A percentile compares a stretch with the other conserved stretches of the same genome.
Evolutionary conservation across 1,140 invertebrate species (phyloP).

Genomic region (Apis florea): DNA sequence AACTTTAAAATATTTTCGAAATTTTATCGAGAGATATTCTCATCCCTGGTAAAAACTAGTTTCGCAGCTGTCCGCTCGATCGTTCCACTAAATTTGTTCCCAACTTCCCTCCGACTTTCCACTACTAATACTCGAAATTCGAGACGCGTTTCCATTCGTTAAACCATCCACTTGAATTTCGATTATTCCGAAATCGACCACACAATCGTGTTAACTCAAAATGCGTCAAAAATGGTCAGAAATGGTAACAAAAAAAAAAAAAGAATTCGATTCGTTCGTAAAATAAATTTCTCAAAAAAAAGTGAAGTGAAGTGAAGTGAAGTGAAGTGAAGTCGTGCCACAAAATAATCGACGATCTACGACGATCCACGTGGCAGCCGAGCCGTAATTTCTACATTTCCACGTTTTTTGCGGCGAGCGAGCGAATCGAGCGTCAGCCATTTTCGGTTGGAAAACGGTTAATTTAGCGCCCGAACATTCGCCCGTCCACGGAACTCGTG

Average conservation of each 20-base stretch:
- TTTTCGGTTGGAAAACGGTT: constrained; percentile 55
- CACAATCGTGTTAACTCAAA: not conserved
- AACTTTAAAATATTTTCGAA: not conserved
- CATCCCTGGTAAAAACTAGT: constrained; percentile 24
- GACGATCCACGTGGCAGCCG: not conserved
- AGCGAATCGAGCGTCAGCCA: constrained; percentile 52
- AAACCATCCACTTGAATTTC: not conserved
- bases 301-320: too few species aligned
- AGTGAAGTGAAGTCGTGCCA: too few species aligned
- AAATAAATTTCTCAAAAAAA: not conserved
- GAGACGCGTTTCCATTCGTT: not conserved
- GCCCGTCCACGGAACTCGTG: constrained; percentile 12
- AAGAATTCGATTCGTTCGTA: not conserved
- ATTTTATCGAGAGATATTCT: constrained; percentile 5
- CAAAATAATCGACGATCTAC: too few species aligned
- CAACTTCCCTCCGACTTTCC: constrained; percentile 1
- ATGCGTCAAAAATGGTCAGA: not conserved
- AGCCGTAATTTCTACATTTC: not conserved
- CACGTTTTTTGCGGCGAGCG: not conserved
- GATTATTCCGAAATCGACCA: not conserved
- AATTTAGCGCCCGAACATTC: constrained; percentile 56
- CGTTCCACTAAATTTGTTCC: constrained; percentile 10
- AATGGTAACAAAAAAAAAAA: too few species aligned
- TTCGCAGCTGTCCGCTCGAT: constrained; percentile 2
- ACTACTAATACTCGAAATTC: not conserved